Base-by-base conservation (phyloP, 2,113 vertebrate species). In the Typhlomys cinereus region DNA sequence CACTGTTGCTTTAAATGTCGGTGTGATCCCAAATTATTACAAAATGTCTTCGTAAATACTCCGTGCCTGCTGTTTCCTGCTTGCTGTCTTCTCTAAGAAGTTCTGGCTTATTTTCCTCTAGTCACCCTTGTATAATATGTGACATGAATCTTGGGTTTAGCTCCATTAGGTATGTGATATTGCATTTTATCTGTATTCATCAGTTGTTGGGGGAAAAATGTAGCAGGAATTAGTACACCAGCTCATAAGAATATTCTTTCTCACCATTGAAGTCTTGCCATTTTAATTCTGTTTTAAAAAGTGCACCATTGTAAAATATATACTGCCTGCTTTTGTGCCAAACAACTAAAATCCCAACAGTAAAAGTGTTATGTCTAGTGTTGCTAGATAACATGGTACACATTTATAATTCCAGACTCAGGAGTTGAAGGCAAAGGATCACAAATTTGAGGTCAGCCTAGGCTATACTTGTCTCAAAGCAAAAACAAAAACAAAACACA, bases 261-360 rank as follows among this genome's bases (percentile, higher is more conserved):
- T 48, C 25, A 69, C 15, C 64, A 29, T 44, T 78, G 62, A 88
- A 66, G 25, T 73, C 17, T 78, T 54, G 61, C 29, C 11, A 4
- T 1, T 57, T 36, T 52, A 86, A 62, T 23, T 88, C 48, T 36
- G 18, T n/a, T 25, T 59, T 44, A 74, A 84, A 85, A 73, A 59
- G 8, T 69, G 20, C n/a, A 84, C 74, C 61, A 10, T 91, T 84
- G 11, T 50, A 59, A 83, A 78, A 82, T 48, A 36, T 75, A 25
- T n/a, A 74, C 54, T 74, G 89, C 62, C 48, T 8, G 1, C 57
- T 64, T 78, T 78, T 31, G 57, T 89, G 95, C 85, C 44, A 20
- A 86, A 79, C 7, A 39, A 27, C 4, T n/a, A 80, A 67, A 80
- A 88, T 94, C 76, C 66, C 64, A 93, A n/a, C 14, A 75, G 7